phyloP scores from a whole-genome alignment of 1,140 invertebrate species.

The Drosophila pachea region DNA sequence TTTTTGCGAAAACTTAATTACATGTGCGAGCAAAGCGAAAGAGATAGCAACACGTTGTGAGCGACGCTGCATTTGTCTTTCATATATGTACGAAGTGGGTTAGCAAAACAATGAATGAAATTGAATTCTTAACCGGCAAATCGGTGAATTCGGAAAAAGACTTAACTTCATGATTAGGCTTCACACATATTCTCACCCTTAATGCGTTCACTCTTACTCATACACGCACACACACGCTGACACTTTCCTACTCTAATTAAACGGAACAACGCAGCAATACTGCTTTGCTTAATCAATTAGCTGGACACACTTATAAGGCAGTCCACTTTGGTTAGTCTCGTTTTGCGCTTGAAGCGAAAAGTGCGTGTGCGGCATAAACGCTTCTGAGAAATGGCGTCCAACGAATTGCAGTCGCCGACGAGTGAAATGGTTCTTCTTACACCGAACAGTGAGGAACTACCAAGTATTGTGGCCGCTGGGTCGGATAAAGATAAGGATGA shows the following conservation, averaged over 20 bases:
- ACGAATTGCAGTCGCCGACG: slow-evolving; percentile 71
- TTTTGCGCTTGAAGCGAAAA: slow-evolving; percentile 47
- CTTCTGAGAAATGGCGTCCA: slow-evolving; percentile 48
- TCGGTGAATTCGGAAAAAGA: slow-evolving; percentile 21
- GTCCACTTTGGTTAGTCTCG: slow-evolving; percentile 32
- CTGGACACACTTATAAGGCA: slow-evolving; percentile 46
- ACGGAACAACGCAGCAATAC: slow-evolving; percentile 26
- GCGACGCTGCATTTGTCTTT: slow-evolving; percentile 4
- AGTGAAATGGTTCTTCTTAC: slow-evolving; percentile 77
- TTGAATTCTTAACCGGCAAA: slow-evolving; percentile 53
- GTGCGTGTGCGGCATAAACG: slow-evolving; percentile 42
- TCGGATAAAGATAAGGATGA: slow-evolving; percentile 14
- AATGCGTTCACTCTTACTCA: slow-evolving; percentile 15
- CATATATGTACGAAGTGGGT: slow-evolving; percentile 41
- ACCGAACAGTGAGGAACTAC: slow-evolving; percentile 57
- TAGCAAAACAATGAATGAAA: slow-evolving; percentile 56
- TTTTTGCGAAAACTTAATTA: slow-evolving; percentile 20
- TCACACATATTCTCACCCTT: slow-evolving; percentile 39
- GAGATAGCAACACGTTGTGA: slow-evolving; percentile 15
- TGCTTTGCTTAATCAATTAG: slow-evolving; percentile 61
- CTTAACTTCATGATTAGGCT: slow-evolving; percentile 47
- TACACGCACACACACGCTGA: slow-evolving; percentile 16
- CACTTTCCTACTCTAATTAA: slow-evolving; percentile 29
- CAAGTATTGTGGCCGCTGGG: slow-evolving; percentile 18
- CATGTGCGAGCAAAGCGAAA: slow-evolving; percentile 35